phyloP scores from a whole-genome alignment of 2,888 invertebrate genomes.

The Xestia rhomboidea region DNA sequence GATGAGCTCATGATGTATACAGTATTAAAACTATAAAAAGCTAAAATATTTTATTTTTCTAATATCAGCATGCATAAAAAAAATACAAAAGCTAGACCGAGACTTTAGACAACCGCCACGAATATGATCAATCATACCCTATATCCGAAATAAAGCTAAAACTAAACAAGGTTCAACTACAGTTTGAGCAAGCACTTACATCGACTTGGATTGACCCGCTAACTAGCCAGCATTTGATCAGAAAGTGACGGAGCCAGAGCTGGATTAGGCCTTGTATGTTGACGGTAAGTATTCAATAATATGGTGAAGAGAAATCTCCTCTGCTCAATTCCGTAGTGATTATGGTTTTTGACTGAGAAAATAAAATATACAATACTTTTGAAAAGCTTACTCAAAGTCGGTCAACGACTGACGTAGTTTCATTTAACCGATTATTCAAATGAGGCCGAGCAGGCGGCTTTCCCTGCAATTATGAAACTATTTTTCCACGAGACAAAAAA shows the following conservation, averaged over 20 bases:
- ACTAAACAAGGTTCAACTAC: not conserved
- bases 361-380: conserved; percentile 1
- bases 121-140: not conserved
- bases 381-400: not conserved
- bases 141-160: too few relatives aligned
- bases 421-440: conserved; percentile 8
- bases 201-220: not conserved
- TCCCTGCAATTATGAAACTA: not conserved
- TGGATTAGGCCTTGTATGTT: not conserved
- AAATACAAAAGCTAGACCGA: not conserved
- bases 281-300: not conserved
- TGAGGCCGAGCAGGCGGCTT: conserved; percentile 1
- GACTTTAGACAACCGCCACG: not conserved
- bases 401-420: conserved; percentile 3
- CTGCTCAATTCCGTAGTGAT: not conserved
- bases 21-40: not conserved
- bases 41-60: not conserved
- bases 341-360: not conserved
- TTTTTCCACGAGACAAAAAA: not conserved
- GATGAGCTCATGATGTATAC: not conserved
- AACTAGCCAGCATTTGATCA: not conserved
- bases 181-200: not conserved
- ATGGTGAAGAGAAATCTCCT: not conserved
- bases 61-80: not conserved
- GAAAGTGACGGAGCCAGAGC: not conserved